These are phyloP conservation scores for Nasonia vitripennis DNA, from an alignment of 1,140 invertebrate species.

Conservation along the genomic window DNA sequence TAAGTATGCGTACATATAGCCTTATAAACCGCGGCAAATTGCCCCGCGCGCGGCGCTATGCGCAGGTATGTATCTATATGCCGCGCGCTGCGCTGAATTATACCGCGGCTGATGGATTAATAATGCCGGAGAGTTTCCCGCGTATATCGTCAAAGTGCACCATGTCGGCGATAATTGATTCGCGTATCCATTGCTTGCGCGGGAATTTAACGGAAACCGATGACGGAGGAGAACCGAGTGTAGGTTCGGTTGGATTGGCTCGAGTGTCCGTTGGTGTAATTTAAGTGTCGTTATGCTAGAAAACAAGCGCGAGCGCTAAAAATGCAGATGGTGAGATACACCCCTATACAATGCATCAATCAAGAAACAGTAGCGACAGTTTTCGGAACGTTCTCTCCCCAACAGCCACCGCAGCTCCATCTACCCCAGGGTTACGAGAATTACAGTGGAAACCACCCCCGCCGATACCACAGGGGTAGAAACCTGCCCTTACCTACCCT, in stretches of 20 bases:
- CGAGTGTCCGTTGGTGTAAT: too few relatives aligned
- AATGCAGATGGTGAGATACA: too few relatives aligned
- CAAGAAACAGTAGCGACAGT: too few relatives aligned
- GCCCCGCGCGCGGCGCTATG: neutral
- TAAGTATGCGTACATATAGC: too few relatives aligned
- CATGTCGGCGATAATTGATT: neutral
- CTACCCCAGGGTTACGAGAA: neutral
- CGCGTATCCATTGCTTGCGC: too few relatives aligned
- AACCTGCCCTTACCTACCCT: neutral
- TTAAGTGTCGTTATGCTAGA: too few relatives aligned
- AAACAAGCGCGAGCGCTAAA: too few relatives aligned
- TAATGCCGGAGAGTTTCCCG: neutral
- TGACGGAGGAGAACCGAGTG: neutral
- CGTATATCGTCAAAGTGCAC: neutral
- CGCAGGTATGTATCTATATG: too few relatives aligned
- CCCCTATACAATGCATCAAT: too few relatives aligned
- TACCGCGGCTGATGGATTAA: neutral
- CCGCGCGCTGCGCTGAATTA: neutral
- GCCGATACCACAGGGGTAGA: neutral
- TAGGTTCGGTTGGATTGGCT: too few relatives aligned
- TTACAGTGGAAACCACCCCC: neutral
- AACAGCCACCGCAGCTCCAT: neutral
- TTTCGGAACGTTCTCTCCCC: too few relatives aligned
- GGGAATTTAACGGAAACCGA: neutral
- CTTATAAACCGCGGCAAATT: too few relatives aligned